Evolutionary conservation across 1,140 invertebrate genomes (phyloP).

Genomic region (Panagrolaimus sp.): DNA sequence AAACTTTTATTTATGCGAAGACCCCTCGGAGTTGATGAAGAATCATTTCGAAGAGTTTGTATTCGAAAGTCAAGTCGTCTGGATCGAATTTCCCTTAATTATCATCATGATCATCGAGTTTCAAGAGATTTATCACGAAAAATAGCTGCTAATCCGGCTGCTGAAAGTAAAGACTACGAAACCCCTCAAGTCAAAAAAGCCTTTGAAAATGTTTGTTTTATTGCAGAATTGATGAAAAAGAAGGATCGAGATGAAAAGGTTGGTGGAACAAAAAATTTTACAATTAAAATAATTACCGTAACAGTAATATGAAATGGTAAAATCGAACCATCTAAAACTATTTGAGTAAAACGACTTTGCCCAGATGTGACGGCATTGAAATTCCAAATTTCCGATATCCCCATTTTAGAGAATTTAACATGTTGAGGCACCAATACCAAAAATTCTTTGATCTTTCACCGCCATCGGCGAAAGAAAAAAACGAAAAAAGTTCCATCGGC

Average conservation of each 20-base stretch:
- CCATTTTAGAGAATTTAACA: too few relatives aligned
- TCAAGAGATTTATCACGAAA: slow-evolving; percentile 20
- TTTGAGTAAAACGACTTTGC: too few relatives aligned
- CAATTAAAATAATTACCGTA: background rate
- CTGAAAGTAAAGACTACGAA: slow-evolving; percentile 10
- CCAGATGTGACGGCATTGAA: slow-evolving; percentile 6
- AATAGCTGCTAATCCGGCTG: slow-evolving; percentile 30
- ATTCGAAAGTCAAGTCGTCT: slow-evolving; percentile 13
- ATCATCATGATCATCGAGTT: slow-evolving; percentile 32
- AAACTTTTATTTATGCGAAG: slow-evolving; percentile 36
- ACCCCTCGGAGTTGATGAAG: slow-evolving; percentile 18
- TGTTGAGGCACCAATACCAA: too few relatives aligned
- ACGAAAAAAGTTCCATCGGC: too few relatives aligned
- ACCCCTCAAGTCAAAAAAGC: background rate
- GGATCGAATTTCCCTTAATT: slow-evolving; percentile 6
- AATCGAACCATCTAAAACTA: too few relatives aligned
- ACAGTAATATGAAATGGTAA: too few relatives aligned
- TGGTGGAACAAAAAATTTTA: slow-evolving; percentile 4
- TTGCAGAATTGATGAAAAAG: slow-evolving; percentile 11
- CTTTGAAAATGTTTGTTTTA: slow-evolving; percentile 15
- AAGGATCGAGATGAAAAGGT: slow-evolving; percentile 7
- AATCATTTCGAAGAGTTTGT: slow-evolving; percentile 14
- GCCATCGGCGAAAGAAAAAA: too few relatives aligned
- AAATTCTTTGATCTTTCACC: too few relatives aligned
- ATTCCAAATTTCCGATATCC: background rate